Evolutionary conservation across 2,888 invertebrate genomes (phyloP), one percentile per base, ranked within the genome.

Genomic region (Emmelina monodactyla): DNA sequence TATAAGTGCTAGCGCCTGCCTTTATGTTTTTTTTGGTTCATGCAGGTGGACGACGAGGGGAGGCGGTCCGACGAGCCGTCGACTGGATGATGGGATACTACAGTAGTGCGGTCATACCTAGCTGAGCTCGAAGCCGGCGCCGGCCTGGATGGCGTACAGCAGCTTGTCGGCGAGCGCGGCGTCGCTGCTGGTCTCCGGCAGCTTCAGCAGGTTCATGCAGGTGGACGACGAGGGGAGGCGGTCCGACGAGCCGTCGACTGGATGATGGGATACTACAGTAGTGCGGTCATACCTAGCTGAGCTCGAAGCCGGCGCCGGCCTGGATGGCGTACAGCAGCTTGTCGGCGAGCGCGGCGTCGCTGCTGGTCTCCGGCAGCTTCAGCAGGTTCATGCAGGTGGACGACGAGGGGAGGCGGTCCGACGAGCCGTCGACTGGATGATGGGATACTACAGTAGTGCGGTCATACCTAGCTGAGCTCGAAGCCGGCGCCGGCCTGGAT

Each of bases 351-450:
- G 86, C 82, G 37, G 86, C 84, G 50, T 91, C 88, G 32, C 89
- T 88, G 42, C 84, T 83, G 62, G 95, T 94, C 56, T 95, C 91
- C 0, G 98, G 98, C 49, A 99, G 83, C 76, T 98, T 98, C 41
- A 99, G 82, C 42, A 99, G 83, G 82, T 99, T 98, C 89, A 99
- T 94, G 63, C 98, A 99, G 3, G 99, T 99, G 66, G 95, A 95
- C 6, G 98, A 94, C 9, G 97, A 95, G 0, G 98, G 98, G 55
- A 99, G 85, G 10, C 97, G 87, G 62, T 95, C 93, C 47, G 92
- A 88, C 32, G 86, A 86, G 9, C 95, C n/a, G n/a, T n/a, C n/a
- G n/a, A n/a, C n/a, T n/a, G n/a, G n/a, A n/a, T n/a, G n/a, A n/a
- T n/a, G n/a, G n/a, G n/a, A n/a, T n/a, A n/a, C n/a, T n/a, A n/a